Evolutionary conservation across 2,113 vertebrate genomes (phyloP).

Genomic region (Hippolais icterina): DNA sequence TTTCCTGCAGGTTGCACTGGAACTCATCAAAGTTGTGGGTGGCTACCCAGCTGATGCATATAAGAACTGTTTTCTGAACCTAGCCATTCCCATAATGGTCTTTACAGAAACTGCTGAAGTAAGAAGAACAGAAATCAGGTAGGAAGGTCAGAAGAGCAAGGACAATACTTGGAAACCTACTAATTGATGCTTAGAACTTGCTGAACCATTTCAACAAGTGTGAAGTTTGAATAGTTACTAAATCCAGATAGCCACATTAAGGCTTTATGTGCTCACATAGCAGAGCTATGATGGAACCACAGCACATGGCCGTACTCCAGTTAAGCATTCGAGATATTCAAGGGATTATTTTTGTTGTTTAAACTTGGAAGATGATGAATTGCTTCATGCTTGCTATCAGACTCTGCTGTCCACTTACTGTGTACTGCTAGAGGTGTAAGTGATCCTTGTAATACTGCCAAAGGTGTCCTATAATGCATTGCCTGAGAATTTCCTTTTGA

Average conservation of each 20-base stretch:
- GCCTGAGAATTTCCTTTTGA: neutral
- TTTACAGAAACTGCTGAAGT: slow-evolving; percentile 91
- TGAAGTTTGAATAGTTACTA: neutral
- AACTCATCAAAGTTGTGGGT: slow-evolving; percentile 91
- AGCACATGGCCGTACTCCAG: neutral
- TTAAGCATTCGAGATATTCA: neutral
- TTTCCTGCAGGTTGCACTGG: slow-evolving; percentile 86
- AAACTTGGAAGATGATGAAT: neutral
- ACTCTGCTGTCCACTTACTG: neutral
- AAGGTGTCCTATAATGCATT: neutral
- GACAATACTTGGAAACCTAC: neutral
- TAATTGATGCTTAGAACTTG: neutral
- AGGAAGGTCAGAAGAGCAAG: neutral
- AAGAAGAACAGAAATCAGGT: slow-evolving; percentile 92
- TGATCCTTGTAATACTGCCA: neutral
- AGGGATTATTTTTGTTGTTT: neutral
- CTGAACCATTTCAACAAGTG: neutral
- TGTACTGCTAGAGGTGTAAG: neutral
- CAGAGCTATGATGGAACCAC: neutral
- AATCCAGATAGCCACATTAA: neutral
- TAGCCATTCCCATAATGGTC: slow-evolving; percentile 94
- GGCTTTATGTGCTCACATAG: neutral
- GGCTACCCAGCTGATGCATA: slow-evolving; percentile 86
- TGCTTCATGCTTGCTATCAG: neutral
- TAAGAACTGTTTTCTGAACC: slow-evolving; percentile 97